These are phyloP conservation scores for Nicator chloris DNA, from an alignment of 2,113 vertebrate genomes.

Conservation along the genomic window DNA sequence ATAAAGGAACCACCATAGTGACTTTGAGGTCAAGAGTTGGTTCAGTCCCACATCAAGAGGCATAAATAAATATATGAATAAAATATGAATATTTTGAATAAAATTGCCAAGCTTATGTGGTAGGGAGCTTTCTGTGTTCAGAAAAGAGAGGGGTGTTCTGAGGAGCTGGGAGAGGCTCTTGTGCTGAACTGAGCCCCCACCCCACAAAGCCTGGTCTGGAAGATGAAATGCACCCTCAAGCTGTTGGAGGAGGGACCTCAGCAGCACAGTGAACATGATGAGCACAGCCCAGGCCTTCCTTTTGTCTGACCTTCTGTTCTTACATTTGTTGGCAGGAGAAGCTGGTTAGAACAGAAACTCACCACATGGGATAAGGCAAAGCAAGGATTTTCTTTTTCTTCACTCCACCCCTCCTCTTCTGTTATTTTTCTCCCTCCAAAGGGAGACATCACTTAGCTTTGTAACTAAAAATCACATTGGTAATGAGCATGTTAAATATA, in stretches of 20 bases:
- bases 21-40: neutral
- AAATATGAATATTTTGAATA: too few relatives aligned
- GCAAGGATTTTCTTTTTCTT: neutral
- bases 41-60: neutral
- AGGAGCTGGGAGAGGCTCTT: neutral
- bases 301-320: neutral
- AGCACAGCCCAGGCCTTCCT: neutral
- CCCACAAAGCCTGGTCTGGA: neutral
- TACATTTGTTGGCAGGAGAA: neutral
- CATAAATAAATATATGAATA: too few relatives aligned
- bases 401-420: too few relatives aligned
- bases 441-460: neutral
- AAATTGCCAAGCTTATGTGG: neutral
- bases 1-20: fast-evolving
- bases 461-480: constrained; percentile 15
- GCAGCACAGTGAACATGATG: neutral
- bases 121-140: neutral
- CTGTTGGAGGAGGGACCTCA: neutral
- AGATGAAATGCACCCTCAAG: neutral
- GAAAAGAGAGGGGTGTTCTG: neutral
- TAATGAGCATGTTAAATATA: constrained; percentile 59
- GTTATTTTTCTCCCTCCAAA: neutral
- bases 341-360: neutral
- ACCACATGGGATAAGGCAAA: neutral
- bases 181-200: neutral